These are phyloP conservation scores for Lepilemur septentrionalis DNA, from an alignment of 2,797 vertebrate species.

Conservation along the genomic window DNA sequence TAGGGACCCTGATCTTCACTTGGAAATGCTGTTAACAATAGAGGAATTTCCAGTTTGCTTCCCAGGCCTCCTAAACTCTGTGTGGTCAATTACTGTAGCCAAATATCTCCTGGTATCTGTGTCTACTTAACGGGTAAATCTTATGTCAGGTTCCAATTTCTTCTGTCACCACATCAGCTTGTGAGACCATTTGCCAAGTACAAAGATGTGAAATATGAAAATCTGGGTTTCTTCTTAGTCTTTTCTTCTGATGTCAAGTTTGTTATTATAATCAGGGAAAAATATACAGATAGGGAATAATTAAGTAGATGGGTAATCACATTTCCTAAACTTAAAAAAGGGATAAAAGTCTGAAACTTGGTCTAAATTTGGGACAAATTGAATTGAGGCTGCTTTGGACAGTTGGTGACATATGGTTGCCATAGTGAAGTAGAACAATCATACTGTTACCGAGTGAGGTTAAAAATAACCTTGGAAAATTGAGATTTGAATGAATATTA, in stretches of 20 bases:
- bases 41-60: not conserved
- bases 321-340: not conserved
- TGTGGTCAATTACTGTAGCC: not conserved
- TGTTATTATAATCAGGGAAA: slow-evolving; percentile 51
- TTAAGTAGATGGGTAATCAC: not conserved
- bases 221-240: not conserved
- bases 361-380: slow-evolving; percentile 9
- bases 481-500: slow-evolving; percentile 26
- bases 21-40: not conserved
- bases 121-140: not conserved
- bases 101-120: not conserved
- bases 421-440: slow-evolving; percentile 4
- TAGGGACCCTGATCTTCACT: not conserved
- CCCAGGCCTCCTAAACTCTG: not conserved
- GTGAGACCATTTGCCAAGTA: not conserved
- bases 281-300: not conserved
- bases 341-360: not conserved
- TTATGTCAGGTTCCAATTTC: not conserved
- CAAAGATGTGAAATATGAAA: slow-evolving; percentile 7
- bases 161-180: not conserved
- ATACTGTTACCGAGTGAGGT: not conserved
- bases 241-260: not conserved
- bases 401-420: not conserved
- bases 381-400: not conserved
- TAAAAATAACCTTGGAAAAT: slow-evolving; percentile 44